A percentile compares a stretch with the other conserved stretches of the same genome.
phyloP scores from a whole-genome alignment of 2,113 vertebrate species.

The Mugil cephalus region DNA sequence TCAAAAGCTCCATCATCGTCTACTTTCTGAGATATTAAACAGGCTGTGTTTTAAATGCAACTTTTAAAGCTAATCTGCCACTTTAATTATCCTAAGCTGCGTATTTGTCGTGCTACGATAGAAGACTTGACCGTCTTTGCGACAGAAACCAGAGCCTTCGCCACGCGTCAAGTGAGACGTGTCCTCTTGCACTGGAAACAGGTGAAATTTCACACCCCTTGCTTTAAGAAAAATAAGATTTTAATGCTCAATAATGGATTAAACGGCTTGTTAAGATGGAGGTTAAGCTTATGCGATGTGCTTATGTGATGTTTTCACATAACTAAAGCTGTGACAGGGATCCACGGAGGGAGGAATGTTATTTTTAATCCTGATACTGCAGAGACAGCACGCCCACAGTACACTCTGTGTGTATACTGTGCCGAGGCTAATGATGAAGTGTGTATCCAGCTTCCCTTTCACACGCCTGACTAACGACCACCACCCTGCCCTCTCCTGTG shows the following conservation, averaged over 20 bases:
- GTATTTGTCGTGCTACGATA: too few species aligned
- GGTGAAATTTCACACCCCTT: conserved; percentile 27
- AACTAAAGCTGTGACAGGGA: conserved; percentile 2
- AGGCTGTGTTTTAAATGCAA: too few species aligned
- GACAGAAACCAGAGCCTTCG: not conserved
- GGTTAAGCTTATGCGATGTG: conserved; percentile 24
- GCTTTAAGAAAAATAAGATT: conserved; percentile 48
- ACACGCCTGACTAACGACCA: conserved; percentile 15
- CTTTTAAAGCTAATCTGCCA: not conserved
- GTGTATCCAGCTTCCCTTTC: conserved; percentile 29
- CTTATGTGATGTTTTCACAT: conserved; percentile 15
- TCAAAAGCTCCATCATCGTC: too few species aligned
- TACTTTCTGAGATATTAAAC: too few species aligned
- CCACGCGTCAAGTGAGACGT: not conserved
- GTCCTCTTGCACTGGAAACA: conserved; percentile 40
- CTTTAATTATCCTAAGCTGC: not conserved
- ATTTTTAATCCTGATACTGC: conserved; percentile 66
- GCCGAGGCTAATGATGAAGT: conserved; percentile 41
- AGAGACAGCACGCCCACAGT: conserved; percentile 38
- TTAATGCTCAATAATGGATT: conserved; percentile 31
- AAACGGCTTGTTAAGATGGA: conserved; percentile 42
- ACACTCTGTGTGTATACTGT: conserved; percentile 11
- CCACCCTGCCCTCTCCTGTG: conserved; percentile 34
- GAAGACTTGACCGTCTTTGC: not conserved
- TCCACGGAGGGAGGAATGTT: conserved; percentile 60